These are phyloP conservation scores for Synergus japonicus DNA, from an alignment of 2,888 invertebrate genomes.

Conservation along the genomic window DNA sequence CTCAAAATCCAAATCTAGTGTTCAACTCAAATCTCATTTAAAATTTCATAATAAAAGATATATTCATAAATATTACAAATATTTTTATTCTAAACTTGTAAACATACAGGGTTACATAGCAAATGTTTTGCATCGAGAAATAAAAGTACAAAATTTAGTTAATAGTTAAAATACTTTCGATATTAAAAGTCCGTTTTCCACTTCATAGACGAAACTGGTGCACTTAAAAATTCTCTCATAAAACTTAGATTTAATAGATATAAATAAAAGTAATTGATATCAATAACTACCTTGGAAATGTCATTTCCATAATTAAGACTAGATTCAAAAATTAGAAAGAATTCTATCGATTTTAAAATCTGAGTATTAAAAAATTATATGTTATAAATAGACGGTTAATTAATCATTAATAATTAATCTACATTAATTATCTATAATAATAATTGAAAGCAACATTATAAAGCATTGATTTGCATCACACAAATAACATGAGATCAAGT, in stretches of 20 bases:
- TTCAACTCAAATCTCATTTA: not conserved
- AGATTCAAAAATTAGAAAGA: not conserved
- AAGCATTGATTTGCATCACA: not conserved
- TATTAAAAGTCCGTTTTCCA: not conserved
- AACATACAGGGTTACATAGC: not conserved
- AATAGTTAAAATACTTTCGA: not conserved
- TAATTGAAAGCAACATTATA: not conserved
- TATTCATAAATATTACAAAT: not conserved
- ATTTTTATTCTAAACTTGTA: not conserved
- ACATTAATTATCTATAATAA: not conserved
- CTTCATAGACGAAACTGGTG: not conserved
- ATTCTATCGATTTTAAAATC: not conserved
- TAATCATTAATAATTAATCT: not conserved
- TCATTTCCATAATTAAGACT: not conserved
- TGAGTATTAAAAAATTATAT: not conserved
- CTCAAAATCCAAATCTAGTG: not conserved
- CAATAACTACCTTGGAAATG: not conserved
- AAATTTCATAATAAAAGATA: not conserved
- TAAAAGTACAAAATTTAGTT: not conserved
- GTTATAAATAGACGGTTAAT: not conserved
- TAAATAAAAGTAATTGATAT: not conserved
- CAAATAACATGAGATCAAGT: not conserved
- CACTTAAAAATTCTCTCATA: not conserved
- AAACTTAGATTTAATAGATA: not conserved
- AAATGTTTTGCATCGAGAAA: not conserved